A percentile compares a stretch with the other conserved stretches of the same genome.
Conservation (phyloP, 2,888 invertebrate species). For the Ctena decussata region DNA sequence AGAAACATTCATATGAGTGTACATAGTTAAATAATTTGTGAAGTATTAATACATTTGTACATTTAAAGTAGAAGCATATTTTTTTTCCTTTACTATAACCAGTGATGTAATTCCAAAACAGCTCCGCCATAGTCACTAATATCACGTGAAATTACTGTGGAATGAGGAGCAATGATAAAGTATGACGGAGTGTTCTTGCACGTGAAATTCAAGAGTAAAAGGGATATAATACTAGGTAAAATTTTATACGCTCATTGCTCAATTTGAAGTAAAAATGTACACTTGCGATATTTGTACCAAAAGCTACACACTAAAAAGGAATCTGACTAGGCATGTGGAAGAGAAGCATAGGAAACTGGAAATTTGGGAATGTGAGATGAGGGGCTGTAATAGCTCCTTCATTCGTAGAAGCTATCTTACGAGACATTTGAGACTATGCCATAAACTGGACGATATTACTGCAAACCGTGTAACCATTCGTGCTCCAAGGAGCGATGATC, state of each 20-base stretch:
- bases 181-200: background rate
- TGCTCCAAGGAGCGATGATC: background rate
- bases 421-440: background rate
- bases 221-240: too few species aligned
- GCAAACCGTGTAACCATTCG: background rate
- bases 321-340: background rate
- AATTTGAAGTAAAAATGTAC: background rate
- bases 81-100: background rate
- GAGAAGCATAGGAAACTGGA: background rate
- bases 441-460: background rate
- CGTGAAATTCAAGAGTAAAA: background rate
- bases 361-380: background rate
- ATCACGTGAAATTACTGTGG: background rate
- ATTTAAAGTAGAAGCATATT: background rate
- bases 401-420: background rate
- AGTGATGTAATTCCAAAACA: background rate
- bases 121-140: background rate
- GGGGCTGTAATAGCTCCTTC: background rate
- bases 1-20: background rate
- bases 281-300: background rate
- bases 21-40: background rate
- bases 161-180: background rate
- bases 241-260: background rate
- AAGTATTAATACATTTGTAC: background rate
- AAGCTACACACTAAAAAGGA: background rate